A percentile compares a stretch with the other conserved stretches of the same genome.
Conservation (phyloP, 2,797 vertebrate species). For the Cossypha polioptera region DNA sequence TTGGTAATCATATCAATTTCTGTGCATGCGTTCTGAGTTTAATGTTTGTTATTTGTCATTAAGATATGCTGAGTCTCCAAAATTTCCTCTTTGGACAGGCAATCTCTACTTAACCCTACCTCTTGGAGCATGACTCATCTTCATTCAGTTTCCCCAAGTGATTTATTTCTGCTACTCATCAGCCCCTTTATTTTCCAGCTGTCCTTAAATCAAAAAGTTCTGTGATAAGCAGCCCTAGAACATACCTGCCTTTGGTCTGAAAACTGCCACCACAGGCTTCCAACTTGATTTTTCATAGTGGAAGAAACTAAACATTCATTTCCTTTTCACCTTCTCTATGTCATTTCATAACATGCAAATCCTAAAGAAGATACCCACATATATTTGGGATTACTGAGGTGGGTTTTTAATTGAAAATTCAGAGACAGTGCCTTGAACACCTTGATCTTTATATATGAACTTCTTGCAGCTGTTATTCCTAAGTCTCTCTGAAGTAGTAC, state of each 20-base stretch:
- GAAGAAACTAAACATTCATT: not conserved
- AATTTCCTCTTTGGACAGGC: not conserved
- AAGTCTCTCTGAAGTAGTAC: not conserved
- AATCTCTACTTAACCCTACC: not conserved
- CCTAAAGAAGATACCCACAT: not conserved
- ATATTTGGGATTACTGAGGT: not conserved
- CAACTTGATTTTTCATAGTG: not conserved
- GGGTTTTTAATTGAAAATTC: not conserved
- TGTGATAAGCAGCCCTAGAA: not conserved
- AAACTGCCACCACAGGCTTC: not conserved
- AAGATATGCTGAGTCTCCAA: not conserved
- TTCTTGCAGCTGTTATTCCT: not conserved
- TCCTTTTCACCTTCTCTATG: not conserved
- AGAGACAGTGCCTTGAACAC: not conserved
- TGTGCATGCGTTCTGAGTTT: not conserved
- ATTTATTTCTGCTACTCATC: not conserved
- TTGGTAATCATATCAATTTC: not conserved
- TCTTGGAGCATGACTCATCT: not conserved
- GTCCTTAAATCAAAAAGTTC: not conserved
- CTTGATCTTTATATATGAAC: not conserved
- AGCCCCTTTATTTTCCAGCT: not conserved
- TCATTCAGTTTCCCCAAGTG: not conserved
- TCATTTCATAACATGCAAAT: not conserved
- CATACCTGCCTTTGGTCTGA: fast-evolving
- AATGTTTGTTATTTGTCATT: not conserved